phyloP scores from a whole-genome alignment of 2,888 invertebrate species.

The Zaprionus bogoriensis region DNA sequence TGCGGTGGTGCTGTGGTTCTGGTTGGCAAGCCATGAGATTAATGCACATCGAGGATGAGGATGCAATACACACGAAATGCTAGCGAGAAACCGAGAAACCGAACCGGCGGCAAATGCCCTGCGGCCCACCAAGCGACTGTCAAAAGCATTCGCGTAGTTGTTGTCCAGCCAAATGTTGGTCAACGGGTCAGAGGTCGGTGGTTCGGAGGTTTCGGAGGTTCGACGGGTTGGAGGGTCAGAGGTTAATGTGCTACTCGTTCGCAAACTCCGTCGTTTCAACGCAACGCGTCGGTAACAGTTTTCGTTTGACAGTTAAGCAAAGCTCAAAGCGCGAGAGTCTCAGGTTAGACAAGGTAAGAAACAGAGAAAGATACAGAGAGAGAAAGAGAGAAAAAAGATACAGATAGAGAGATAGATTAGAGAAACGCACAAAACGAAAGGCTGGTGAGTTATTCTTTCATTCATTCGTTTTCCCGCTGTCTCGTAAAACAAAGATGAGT shows the following conservation, averaged over 20 bases:
- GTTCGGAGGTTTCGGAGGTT: background rate
- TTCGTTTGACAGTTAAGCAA: conserved; percentile 27
- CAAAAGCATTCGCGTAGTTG: background rate
- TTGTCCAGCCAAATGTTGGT: conserved; percentile 29
- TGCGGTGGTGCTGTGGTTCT: too few relatives aligned
- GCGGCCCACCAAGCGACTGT: background rate
- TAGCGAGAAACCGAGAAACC: conserved; percentile 49
- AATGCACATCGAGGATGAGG: conserved; percentile 47
- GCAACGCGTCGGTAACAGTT: too few relatives aligned
- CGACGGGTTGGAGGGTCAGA: too few relatives aligned
- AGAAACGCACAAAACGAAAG: conserved; percentile 19
- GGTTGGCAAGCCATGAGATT: background rate
- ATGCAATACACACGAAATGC: conserved; percentile 60
- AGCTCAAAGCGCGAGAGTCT: conserved; percentile 28
- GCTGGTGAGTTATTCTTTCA: background rate
- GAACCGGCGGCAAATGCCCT: conserved; percentile 7
- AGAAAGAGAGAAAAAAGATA: conserved; percentile 15
- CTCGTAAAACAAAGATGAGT: conserved; percentile 63
- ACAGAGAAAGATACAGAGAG: conserved; percentile 12
- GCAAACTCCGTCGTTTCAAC: too few relatives aligned
- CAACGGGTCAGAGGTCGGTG: conserved; percentile 25
- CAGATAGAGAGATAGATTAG: conserved; percentile 3
- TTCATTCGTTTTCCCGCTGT: conserved; percentile 16
- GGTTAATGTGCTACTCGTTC: conserved; percentile 33
- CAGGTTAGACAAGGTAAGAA: conserved; percentile 1